Evolutionary conservation across 2,888 invertebrate species (phyloP), one percentile per base, ranked within the genome.

Genomic region (Ochropleura plecta): DNA sequence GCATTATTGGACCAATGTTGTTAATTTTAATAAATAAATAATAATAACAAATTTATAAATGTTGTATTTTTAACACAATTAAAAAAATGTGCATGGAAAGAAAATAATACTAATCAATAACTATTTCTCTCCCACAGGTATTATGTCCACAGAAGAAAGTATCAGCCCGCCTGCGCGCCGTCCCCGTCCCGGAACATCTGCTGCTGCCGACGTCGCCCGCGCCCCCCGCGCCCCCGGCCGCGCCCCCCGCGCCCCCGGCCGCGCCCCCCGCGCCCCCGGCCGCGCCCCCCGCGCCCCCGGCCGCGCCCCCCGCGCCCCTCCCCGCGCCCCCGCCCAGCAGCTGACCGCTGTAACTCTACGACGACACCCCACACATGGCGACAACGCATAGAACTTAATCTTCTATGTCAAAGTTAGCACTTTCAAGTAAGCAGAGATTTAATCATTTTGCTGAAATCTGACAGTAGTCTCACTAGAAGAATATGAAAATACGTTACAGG

Each of bases 101-200:
- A 30, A 30, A 3, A 30, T 30, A 30, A 30, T 30, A 30, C 30
- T 55, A 55, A 48, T 40, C 9, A 55, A 55, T 0, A 20, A n/a
- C 14, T 0, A 14, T 76, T 65, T 14, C 8, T 49, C 0, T 0
- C 2, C 49, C 42, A 3, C 91, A 95, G 94, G 88, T 92, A 72
- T 89, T 93, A 79, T 95, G 94, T 85, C 97, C 97, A 0, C 96
- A 98, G 97, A 98, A 98, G 96, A 98, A 98, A 91, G 97, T 98
- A 88, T 98, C 98, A 71, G 97, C 98, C 14, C 97, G 98, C 80
- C 97, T 98, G 78, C 97, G 97, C 86, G 98, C 98, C 70, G 97
- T 98, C 88, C 98, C 98, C 71, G 97, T 98, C 86, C 98, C 98
- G 86, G 98, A 98, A 90, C 98, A 98, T 95, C 97, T 98, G 92